Evolutionary conservation across 2,113 vertebrate species (phyloP), one percentile per base, ranked within the genome.

Genomic region (Spilogale gracilis): DNA sequence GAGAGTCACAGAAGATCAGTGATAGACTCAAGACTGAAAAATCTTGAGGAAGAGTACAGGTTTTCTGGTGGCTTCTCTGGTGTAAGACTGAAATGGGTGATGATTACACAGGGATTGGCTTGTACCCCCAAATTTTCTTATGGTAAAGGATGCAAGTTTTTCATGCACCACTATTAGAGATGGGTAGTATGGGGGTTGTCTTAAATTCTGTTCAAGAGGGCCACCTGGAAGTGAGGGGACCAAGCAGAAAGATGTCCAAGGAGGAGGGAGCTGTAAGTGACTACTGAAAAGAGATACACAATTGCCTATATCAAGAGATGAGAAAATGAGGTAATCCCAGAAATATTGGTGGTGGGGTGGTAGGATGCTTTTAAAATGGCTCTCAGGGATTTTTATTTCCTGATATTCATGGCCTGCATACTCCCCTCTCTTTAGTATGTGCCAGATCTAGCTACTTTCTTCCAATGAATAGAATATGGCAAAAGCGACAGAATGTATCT

Each of bases 131-230:
- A 60, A 93, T 25, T 58, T 86, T 78, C 89, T 61, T 58, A 16
- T 10, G 23, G 48, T 50, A 8, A 58, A 86, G 48, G 92, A 89
- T 25, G 6, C 18, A 82, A n/a, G 18, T 71, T 48, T 78, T 87
- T 54, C 79, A 90, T 2, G 32, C 17, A 43, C 71, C 16, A 79
- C 45, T 58, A 60, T 43, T 78, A 89, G 27, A 83, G 43, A 38
- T 0, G 18, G 32, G 4, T 69, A 50, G 48, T 23, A 21, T 32
- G 21, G n/a, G 17, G 32, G 63, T 16, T 67, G 82, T 73, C 79
- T 95, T 89, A 91, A 96, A 61, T 76, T 18, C 71, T 69, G 73
- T 63, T 54, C 21, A 74, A 78, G 54, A 79, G 27, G 54, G 84
- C 60, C 32, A 63, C 16, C 67, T 78, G 38, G 73, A 94, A 60